A percentile compares a stretch with the other conserved stretches of the same genome.
phyloP scores from a whole-genome alignment of 2,113 vertebrate species.

The Neopipo cinnamomea region DNA sequence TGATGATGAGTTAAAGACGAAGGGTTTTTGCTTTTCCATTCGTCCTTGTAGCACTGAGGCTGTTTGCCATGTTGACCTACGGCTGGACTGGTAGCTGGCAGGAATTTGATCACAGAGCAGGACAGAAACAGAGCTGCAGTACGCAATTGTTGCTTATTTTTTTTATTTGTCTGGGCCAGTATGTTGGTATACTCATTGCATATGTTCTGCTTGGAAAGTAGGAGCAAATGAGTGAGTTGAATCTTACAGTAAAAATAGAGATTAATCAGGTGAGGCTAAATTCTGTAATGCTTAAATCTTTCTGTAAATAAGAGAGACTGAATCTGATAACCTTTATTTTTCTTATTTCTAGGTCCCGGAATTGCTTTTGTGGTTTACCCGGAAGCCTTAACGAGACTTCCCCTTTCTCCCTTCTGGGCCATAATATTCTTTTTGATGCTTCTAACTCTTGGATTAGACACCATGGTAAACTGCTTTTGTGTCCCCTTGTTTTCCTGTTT shows the following conservation, averaged over 20 bases:
- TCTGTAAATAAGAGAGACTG: not conserved
- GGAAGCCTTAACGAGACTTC: constrained; percentile 94
- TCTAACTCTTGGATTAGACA: constrained; percentile 95
- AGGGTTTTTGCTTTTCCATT: not conserved
- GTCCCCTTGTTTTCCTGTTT: not conserved
- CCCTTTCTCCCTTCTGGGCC: constrained; percentile 96
- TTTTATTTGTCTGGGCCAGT: not conserved
- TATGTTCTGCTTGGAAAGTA: not conserved
- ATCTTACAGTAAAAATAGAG: not conserved
- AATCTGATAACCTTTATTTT: not conserved
- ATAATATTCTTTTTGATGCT: constrained; percentile 99
- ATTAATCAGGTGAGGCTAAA: not conserved
- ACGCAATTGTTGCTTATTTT: not conserved
- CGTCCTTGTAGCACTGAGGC: too few relatives aligned
- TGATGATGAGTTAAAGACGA: not conserved
- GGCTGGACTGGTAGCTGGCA: not conserved
- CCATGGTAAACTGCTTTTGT: constrained; percentile 84
- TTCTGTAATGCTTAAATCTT: not conserved
- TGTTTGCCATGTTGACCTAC: not conserved
- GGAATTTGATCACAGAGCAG: not conserved
- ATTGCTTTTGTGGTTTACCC: constrained; percentile 99
- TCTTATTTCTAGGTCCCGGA: constrained; percentile 84
- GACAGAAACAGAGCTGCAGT: not conserved
- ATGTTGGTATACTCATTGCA: too few relatives aligned
- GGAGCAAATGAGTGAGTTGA: not conserved